These are phyloP conservation scores for Pica pica DNA, from an alignment of 2,113 vertebrate genomes.

Conservation along the genomic window DNA sequence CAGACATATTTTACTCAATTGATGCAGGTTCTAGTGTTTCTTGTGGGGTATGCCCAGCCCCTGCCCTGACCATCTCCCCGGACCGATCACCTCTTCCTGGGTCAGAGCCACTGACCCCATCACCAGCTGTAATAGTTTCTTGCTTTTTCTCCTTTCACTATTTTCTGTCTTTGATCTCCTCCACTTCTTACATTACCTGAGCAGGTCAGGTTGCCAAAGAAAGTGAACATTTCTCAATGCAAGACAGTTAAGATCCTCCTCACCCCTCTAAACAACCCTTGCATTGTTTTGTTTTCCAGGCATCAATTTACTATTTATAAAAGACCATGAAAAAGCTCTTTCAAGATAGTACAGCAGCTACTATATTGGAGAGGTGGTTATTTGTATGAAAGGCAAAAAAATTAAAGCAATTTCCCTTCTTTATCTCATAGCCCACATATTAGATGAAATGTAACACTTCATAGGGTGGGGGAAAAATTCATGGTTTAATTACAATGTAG, in stretches of 20 bases:
- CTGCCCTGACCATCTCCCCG: too few relatives aligned
- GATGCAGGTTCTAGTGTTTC: neutral
- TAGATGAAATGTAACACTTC: slow-evolving; percentile 6
- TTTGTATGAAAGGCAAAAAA: neutral
- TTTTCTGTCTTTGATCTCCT: neutral
- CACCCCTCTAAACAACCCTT: neutral
- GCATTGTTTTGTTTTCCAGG: neutral
- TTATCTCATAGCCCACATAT: neutral
- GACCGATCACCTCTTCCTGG: too few relatives aligned
- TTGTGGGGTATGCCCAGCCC: neutral
- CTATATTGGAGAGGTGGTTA: neutral
- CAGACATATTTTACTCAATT: neutral
- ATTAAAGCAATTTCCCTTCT: neutral
- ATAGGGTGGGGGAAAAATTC: slow-evolving; percentile 14
- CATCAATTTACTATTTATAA: neutral
- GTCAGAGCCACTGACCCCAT: too few relatives aligned
- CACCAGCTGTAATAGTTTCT: too few relatives aligned
- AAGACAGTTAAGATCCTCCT: neutral
- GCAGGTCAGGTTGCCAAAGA: neutral
- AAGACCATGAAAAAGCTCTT: neutral
- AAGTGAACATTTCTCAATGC: neutral
- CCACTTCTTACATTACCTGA: neutral
- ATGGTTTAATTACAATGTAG: slow-evolving; percentile 59
- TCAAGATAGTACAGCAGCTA: neutral
- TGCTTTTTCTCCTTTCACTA: neutral